A percentile compares a stretch with the other conserved stretches of the same genome.
phyloP scores from a whole-genome alignment of 2,113 vertebrate species.

The Dicentrarchus labrax region DNA sequence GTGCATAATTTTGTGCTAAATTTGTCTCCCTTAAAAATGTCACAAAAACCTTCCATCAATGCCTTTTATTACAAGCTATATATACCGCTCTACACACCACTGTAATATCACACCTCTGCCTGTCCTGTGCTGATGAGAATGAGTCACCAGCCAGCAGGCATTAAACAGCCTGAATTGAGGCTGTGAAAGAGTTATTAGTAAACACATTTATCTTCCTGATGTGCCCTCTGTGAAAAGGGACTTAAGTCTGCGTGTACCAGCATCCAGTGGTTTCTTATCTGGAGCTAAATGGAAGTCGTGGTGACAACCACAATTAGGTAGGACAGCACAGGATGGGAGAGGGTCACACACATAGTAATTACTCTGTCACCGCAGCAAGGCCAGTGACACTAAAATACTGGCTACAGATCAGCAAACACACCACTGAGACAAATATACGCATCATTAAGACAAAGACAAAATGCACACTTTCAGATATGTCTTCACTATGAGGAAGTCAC shows the following conservation, averaged over 20 bases:
- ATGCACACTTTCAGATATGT: slow-evolving; percentile 19
- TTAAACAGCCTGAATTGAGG: slow-evolving; percentile 59
- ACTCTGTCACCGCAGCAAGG: slow-evolving; percentile 81
- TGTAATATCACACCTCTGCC: slow-evolving; percentile 56
- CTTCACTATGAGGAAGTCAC: not conserved
- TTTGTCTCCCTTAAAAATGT: slow-evolving; percentile 34
- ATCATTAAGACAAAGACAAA: slow-evolving; percentile 47
- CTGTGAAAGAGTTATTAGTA: slow-evolving; percentile 73
- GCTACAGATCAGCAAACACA: slow-evolving; percentile 62
- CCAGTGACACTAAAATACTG: slow-evolving; percentile 77
- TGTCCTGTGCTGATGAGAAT: slow-evolving; percentile 59
- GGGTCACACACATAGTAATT: slow-evolving; percentile 88
- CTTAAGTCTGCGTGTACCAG: slow-evolving; percentile 75
- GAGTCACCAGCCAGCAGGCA: slow-evolving; percentile 67
- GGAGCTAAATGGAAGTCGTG: slow-evolving; percentile 87
- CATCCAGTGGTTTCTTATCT: slow-evolving; percentile 85
- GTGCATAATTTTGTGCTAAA: slow-evolving; percentile 23
- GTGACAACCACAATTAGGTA: slow-evolving; percentile 88
- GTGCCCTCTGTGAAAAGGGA: slow-evolving; percentile 77
- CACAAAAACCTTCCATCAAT: slow-evolving; percentile 4
- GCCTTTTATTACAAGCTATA: slow-evolving; percentile 43
- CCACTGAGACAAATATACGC: slow-evolving; percentile 45
- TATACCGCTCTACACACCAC: slow-evolving; percentile 44
- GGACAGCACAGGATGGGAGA: slow-evolving; percentile 72
- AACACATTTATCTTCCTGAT: slow-evolving; percentile 76